Evolutionary conservation across 2,888 invertebrate species (phyloP), one percentile per base, ranked within the genome.

Genomic region (Busseola fusca): DNA sequence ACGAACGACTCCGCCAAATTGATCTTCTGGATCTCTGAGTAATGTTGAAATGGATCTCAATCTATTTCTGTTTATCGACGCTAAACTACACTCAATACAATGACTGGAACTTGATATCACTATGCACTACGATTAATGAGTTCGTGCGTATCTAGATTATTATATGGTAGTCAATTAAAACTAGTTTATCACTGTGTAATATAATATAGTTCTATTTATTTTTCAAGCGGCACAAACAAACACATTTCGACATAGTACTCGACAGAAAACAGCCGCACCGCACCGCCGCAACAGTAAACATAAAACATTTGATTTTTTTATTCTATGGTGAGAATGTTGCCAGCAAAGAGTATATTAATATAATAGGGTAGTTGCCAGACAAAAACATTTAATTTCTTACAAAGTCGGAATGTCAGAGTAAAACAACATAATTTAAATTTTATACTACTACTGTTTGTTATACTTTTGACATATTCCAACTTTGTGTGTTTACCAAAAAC

Each of bases 31-130:
- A 60, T 66, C 37, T 57, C 52, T 5, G 7, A 67, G 14, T 25
- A 57, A 56, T 34, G 6, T 63, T 69, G 50, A 63, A 77, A 69
- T 75, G 42, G 21, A 70, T 68, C 68, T 64, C 45, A 45, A 68
- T 82, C 82, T 84, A 83, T 84, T 84, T 81, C 69, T 76, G 78
- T 82, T 84, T 77, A 63, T 60, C 37, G 77, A 83, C 72, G 71
- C 72, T 80, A 21, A 25, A 64, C 10, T 64, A 69, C 52, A 74
- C 69, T 64, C 60, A 54, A 69, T 69, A 63, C 69, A 72, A 56
- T 67, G 45, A 73, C 60, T 69, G 58, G 64, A 82, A 73, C 50
- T 71, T 62, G 69, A 67, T 72, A 25, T 64, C 77, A 72, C 68
- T 69, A 57, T 40, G 50, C 68, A 68, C 68, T 62, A 45, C 7